A percentile compares a stretch with the other conserved stretches of the same genome.
Evolutionary conservation across 2,888 invertebrate species (phyloP).

Genomic region (Muscina levida): DNA sequence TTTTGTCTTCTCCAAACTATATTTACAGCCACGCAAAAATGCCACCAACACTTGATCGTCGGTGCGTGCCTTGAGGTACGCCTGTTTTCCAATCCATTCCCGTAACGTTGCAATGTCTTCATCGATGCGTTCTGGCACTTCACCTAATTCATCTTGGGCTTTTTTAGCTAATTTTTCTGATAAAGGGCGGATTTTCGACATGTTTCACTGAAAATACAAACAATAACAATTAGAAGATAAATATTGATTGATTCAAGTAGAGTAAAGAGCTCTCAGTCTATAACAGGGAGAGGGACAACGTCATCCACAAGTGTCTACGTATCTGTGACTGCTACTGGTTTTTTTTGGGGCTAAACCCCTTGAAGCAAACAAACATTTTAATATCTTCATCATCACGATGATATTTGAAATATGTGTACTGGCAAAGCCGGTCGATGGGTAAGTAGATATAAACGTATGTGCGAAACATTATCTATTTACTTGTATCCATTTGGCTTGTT

Average conservation of each 20-base stretch:
- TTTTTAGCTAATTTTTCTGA: conserved; percentile 73
- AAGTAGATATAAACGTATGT: too few relatives aligned
- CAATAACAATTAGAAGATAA: conserved; percentile 17
- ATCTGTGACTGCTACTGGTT: background rate
- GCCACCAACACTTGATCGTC: conserved; percentile 81
- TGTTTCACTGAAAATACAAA: conserved; percentile 52
- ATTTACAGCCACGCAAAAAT: conserved; percentile 82
- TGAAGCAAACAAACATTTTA: background rate
- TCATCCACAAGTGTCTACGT: background rate
- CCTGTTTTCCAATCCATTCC: conserved; percentile 81
- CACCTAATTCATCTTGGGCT: conserved; percentile 81
- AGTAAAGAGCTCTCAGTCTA: background rate
- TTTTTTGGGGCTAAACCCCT: too few relatives aligned
- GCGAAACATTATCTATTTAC: too few relatives aligned
- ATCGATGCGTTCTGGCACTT: conserved; percentile 79
- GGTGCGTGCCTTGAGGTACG: conserved; percentile 79
- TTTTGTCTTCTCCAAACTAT: conserved; percentile 82
- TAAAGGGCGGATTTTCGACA: conserved; percentile 76
- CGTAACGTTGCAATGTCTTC: conserved; percentile 79
- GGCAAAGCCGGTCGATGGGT: too few relatives aligned
- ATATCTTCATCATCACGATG: background rate
- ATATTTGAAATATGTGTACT: background rate
- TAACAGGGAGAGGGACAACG: background rate
- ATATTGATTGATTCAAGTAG: conserved; percentile 9
- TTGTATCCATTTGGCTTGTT: too few relatives aligned